Evolutionary conservation across 2,797 vertebrate genomes (phyloP).

Genomic region (Setipinna tenuifilis): DNA sequence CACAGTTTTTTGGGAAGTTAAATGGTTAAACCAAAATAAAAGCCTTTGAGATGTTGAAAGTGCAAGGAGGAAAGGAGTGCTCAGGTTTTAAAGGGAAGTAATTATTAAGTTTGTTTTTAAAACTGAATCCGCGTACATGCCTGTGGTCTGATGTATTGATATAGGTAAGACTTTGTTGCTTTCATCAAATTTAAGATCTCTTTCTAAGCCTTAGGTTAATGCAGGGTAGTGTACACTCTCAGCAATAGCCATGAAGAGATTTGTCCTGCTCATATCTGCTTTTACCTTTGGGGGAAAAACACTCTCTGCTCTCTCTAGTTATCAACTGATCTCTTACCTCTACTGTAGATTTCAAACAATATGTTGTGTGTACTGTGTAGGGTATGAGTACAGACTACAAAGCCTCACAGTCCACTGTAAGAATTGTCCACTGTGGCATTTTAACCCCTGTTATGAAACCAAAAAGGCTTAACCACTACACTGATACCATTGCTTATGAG

Average conservation of each 20-base stretch:
- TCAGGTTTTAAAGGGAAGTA: background rate
- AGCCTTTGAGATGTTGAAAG: background rate
- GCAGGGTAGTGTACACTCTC: background rate
- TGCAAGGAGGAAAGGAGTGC: background rate
- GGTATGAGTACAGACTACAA: background rate
- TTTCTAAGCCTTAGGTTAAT: background rate
- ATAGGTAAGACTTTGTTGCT: constrained; percentile 2
- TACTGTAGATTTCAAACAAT: background rate
- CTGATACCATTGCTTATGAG: too few species aligned
- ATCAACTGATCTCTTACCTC: background rate
- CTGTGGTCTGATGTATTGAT: background rate
- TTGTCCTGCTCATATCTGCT: background rate
- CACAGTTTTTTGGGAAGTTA: background rate
- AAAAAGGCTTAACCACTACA: too few species aligned
- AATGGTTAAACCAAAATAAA: background rate
- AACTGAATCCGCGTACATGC: background rate
- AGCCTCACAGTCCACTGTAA: background rate
- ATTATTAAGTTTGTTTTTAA: background rate
- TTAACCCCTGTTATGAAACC: background rate
- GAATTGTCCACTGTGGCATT: background rate
- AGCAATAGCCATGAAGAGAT: background rate
- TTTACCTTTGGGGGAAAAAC: background rate
- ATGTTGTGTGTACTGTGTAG: background rate
- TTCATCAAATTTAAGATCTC: background rate
- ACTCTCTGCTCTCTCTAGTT: background rate